phyloP scores from a whole-genome alignment of 1,140 invertebrate genomes.

The Trissolcus basalis region DNA sequence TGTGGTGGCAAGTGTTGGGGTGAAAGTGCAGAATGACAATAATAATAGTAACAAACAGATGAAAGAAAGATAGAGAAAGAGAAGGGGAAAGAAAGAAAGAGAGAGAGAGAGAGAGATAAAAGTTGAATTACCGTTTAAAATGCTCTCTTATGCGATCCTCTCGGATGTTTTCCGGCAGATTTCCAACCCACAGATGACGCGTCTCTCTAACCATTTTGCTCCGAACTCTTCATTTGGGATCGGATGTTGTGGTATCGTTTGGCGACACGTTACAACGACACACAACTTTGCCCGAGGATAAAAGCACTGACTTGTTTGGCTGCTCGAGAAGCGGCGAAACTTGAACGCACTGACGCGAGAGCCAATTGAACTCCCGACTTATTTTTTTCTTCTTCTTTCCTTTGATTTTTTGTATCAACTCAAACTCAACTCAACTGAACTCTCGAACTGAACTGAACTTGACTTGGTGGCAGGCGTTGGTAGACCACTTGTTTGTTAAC shows the following conservation, averaged over 20 bases:
- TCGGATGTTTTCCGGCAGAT: conserved; percentile 98
- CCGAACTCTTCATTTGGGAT: conserved; percentile 83
- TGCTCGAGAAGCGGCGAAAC: neutral
- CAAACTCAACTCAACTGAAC: too few relatives aligned
- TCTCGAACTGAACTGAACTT: too few relatives aligned
- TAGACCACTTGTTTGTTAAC: too few relatives aligned
- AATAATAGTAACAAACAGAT: too few relatives aligned
- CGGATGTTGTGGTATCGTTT: conserved; percentile 79
- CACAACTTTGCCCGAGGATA: conserved; percentile 69
- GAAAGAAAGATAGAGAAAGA: neutral
- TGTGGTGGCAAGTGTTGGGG: too few relatives aligned
- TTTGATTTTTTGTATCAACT: too few relatives aligned
- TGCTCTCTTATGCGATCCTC: conserved; percentile 96
- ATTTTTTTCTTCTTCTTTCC: too few relatives aligned
- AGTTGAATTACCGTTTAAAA: conserved; percentile 96
- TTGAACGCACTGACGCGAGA: too few relatives aligned
- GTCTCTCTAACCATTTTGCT: conserved; percentile 99
- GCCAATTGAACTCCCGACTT: too few relatives aligned
- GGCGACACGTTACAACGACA: conserved; percentile 77
- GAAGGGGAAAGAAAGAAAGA: neutral
- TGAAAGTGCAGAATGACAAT: too few relatives aligned
- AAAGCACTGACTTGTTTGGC: conserved; percentile 12
- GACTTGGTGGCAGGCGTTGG: too few relatives aligned
- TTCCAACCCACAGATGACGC: conserved; percentile 99
- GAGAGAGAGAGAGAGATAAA: neutral